These are phyloP conservation scores for Eucera pruinosa DNA, from an alignment of 2,888 invertebrate species.

Conservation along the genomic window DNA sequence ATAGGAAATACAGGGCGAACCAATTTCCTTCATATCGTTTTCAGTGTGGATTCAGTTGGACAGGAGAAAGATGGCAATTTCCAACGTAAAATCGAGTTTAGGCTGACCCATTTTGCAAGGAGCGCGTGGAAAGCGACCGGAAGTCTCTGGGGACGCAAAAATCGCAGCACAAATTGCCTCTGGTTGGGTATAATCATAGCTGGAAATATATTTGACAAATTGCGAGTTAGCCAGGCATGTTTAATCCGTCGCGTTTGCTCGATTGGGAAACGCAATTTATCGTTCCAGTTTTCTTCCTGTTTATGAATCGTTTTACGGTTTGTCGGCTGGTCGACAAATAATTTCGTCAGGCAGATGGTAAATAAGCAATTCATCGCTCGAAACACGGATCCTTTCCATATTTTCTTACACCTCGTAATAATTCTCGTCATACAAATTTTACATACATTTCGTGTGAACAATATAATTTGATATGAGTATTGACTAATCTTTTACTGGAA, in stretches of 20 bases:
- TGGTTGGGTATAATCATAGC: not conserved
- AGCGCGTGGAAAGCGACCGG: not conserved
- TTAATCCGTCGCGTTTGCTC: conserved; percentile 23
- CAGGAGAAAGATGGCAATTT: conserved; percentile 45
- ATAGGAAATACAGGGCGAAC: conserved; percentile 23
- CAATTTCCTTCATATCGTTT: conserved; percentile 48
- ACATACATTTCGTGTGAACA: not conserved
- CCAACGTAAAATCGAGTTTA: conserved; percentile 42
- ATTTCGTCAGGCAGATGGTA: not conserved
- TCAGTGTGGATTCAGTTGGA: conserved; percentile 27
- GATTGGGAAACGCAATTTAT: conserved; percentile 33
- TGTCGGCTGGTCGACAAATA: not conserved
- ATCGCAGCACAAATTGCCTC: conserved; percentile 7
- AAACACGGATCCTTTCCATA: not conserved
- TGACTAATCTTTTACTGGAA: not conserved
- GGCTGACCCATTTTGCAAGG: conserved; percentile 20
- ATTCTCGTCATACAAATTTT: not conserved
- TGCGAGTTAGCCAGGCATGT: not conserved
- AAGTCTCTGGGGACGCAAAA: conserved; percentile 6
- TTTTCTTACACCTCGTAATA: not conserved
- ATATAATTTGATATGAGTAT: not conserved
- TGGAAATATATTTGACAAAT: not conserved
- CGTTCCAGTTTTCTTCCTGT: conserved; percentile 15
- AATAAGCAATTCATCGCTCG: not conserved
- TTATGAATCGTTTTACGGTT: conserved; percentile 6